These are phyloP conservation scores for Fukomys damarensis DNA, from an alignment of 2,113 vertebrate species.

Conservation along the genomic window DNA sequence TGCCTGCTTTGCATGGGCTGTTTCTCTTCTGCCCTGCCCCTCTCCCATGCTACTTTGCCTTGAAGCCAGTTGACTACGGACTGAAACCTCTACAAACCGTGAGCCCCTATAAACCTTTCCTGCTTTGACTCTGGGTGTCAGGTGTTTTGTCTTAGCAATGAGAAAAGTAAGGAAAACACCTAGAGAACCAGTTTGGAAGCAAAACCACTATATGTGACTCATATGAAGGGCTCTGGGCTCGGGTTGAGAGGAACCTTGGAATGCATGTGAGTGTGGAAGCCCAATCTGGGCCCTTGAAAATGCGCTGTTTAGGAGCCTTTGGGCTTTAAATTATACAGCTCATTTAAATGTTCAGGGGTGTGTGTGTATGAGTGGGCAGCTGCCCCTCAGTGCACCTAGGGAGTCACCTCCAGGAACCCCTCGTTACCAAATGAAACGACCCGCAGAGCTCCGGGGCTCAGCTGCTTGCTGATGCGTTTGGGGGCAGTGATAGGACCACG, in stretches of 20 bases:
- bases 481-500: neutral
- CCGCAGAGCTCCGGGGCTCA: neutral
- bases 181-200: neutral
- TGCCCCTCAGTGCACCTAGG: neutral
- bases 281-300: neutral
- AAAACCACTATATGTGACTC: neutral
- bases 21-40: neutral
- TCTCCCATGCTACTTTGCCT: neutral
- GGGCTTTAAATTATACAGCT: neutral
- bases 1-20: neutral
- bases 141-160: neutral
- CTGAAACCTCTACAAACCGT: neutral
- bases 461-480: neutral
- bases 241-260: neutral
- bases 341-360: neutral
- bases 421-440: neutral
- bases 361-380: no score
- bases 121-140: neutral
- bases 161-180: neutral
- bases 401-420: neutral
- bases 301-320: neutral
- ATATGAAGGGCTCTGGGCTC: neutral
- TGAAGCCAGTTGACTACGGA: neutral
- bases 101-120: neutral
- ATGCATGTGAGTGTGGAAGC: neutral